These are phyloP conservation scores for Lutraria rhynchaena DNA, from an alignment of 1,140 invertebrate species.

Conservation along the genomic window DNA sequence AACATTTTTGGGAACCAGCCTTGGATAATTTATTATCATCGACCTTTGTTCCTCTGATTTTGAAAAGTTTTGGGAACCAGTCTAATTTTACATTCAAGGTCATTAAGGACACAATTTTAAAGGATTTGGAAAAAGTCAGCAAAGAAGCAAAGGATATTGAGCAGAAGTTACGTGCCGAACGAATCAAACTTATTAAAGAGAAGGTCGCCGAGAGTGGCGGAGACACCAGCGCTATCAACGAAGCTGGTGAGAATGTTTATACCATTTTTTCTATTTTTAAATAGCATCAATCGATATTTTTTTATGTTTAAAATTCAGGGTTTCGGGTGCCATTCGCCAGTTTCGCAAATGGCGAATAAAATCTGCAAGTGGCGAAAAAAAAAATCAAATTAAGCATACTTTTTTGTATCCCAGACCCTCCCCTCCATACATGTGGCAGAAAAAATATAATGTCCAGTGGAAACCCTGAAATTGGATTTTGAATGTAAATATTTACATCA, in stretches of 20 bases:
- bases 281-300: neutral
- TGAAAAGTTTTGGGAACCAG: neutral
- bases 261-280: neutral
- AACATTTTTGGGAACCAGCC: neutral
- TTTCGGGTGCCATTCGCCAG: too few relatives aligned
- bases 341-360: too few relatives aligned
- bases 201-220: conserved; percentile 62
- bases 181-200: conserved; percentile 80
- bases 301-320: too few relatives aligned
- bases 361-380: too few relatives aligned
- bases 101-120: conserved; percentile 79
- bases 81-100: conserved; percentile 76
- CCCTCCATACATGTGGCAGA: too few relatives aligned
- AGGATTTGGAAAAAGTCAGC: conserved; percentile 78
- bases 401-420: too few relatives aligned
- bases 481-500: too few relatives aligned
- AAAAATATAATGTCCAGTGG: too few relatives aligned
- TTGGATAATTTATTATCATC: neutral
- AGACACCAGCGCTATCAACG: conserved; percentile 48
- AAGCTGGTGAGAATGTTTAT: conserved; percentile 25
- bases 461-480: too few relatives aligned
- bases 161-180: conserved; percentile 77
- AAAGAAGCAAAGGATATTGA: conserved; percentile 75
- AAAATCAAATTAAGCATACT: too few relatives aligned
- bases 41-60: neutral